Base-by-base conservation (phyloP, 2,113 vertebrate genomes). In the Zootoca vivipara region DNA sequence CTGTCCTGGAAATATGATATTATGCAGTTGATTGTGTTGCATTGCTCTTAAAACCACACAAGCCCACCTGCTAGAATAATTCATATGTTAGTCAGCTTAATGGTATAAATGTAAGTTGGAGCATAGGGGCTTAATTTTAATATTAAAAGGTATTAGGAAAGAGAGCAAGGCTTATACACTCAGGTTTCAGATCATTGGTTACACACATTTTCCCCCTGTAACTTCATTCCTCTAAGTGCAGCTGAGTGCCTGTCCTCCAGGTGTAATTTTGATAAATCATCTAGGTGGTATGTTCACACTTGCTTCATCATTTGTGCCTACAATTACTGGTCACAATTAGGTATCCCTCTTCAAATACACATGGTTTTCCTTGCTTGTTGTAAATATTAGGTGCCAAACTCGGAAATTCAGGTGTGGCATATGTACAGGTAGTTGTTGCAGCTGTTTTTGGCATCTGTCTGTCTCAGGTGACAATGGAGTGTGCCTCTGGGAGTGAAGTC, bases 41-140 rank as follows among this genome's bases (percentile, higher is more conserved):
- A 95, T 91, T 96, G 93, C 90, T 96, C 92, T 96, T 95, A 95
- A 97, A 97, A 95, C 95, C 94, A 91, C 93, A 94, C 67, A 85
- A 91, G 91, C 90, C 96, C 97, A 97, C 96, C 96, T 97, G 97
- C 96, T 97, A 90, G 92, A 96, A 94, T 96, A 96, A 97, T 96
- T 96, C 94, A 94, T 96, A 67, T 56, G 94, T 67, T 91, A 95
- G 83, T 91, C 92, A 94, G 88, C 93, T 95, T 93, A 93, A 85
- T 95, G 81, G 93, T 93, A 92, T 94, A 94, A 93, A 91, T 83
- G 93, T 70, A 70, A 90, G 73, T 87, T 93, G 82, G 93, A 90
- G 86, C 46, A 73, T 82, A 87, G 84, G 88, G 83, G 46, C 80
- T 92, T 90, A 92, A 80, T 92, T 95, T 95, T 94, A 91, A 89